Evolutionary conservation across 1,140 invertebrate species (phyloP).

Genomic region (Heliconius nattereri): DNA sequence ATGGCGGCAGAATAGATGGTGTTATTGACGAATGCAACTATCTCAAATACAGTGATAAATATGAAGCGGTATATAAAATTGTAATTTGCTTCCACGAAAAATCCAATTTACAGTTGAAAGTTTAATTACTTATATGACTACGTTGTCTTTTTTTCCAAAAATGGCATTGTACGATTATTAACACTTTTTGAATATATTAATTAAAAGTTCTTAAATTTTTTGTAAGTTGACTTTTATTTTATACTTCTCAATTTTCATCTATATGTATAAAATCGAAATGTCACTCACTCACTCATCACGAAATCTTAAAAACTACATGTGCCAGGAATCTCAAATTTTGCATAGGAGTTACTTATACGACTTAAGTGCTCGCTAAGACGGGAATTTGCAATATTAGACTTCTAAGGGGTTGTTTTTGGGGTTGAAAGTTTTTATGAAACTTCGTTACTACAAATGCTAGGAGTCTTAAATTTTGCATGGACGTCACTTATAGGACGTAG

Average conservation of each 20-base stretch:
- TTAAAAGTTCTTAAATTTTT: not conserved
- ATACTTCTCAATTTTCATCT: not conserved
- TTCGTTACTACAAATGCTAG: too few relatives aligned
- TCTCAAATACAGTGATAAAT: not conserved
- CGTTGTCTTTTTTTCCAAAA: not conserved
- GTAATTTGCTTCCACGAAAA: not conserved
- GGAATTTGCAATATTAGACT: too few relatives aligned
- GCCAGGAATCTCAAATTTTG: too few relatives aligned
- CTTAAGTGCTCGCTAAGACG: too few relatives aligned
- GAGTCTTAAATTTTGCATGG: too few relatives aligned
- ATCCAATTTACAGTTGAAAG: not conserved
- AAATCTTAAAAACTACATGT: too few relatives aligned
- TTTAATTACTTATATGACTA: not conserved
- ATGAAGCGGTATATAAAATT: not conserved
- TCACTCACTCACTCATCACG: too few relatives aligned
- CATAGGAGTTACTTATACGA: too few relatives aligned
- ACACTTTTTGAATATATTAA: not conserved
- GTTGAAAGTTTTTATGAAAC: too few relatives aligned
- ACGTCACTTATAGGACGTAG: too few relatives aligned
- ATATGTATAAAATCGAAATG: too few relatives aligned
- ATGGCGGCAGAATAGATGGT: not conserved
- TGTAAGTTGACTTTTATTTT: not conserved
- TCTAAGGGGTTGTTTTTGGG: too few relatives aligned
- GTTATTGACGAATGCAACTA: not conserved
- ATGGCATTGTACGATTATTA: not conserved